A percentile compares a stretch with the other conserved stretches of the same genome.
Conservation (phyloP, 2,888 invertebrate species). For the Drosophila kuntzei region DNA sequence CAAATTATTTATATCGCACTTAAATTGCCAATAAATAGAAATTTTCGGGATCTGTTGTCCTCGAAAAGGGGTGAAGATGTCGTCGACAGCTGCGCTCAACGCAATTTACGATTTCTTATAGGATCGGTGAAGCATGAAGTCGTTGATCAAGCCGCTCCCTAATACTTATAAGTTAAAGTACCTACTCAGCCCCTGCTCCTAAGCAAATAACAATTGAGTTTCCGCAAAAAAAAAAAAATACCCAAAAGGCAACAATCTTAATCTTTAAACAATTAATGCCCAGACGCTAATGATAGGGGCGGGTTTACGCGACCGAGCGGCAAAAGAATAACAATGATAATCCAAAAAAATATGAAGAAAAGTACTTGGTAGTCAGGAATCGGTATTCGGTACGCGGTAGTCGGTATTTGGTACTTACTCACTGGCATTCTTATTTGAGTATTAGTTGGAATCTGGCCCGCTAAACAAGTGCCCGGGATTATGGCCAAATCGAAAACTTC, state of each 20-base stretch:
- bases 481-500: conserved; percentile 64
- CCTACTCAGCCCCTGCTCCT: conserved; percentile 46
- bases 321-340: conserved; percentile 61
- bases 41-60: conserved; percentile 38
- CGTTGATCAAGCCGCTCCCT: conserved; percentile 58
- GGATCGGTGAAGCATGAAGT: conserved; percentile 55
- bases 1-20: conserved; percentile 79
- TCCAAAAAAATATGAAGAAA: conserved; percentile 53
- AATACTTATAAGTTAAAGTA: conserved; percentile 11
- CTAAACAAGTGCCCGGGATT: conserved; percentile 61
- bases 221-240: conserved; percentile 21
- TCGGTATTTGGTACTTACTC: conserved; percentile 34
- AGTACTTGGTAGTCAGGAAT: conserved; percentile 10
- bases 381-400: conserved; percentile 1
- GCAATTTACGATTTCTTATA: conserved; percentile 56
- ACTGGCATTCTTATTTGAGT: conserved; percentile 26
- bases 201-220: conserved; percentile 70
- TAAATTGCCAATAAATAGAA: conserved; percentile 80
- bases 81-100: conserved; percentile 72
- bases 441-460: conserved; percentile 38
- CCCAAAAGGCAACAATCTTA: conserved; percentile 66
- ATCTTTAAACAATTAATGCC: conserved; percentile 73
- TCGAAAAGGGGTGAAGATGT: conserved; percentile 63
- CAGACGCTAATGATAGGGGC: conserved; percentile 71
- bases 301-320: conserved; percentile 21